Base-by-base conservation (phyloP, 2,113 vertebrate species). In the Myiagra hebetior region DNA sequence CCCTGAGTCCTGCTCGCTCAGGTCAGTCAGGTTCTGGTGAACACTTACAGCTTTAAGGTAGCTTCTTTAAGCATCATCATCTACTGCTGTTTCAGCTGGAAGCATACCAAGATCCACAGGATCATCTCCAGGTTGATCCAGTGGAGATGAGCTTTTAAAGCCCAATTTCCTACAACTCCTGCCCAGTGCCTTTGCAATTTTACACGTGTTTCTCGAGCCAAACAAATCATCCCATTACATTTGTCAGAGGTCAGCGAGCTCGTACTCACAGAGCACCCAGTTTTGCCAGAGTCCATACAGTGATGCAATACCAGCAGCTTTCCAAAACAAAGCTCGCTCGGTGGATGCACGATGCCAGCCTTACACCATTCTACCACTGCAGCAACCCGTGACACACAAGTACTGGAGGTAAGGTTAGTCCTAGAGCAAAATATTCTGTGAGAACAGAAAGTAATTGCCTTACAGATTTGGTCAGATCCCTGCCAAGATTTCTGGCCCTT, bases 371-470 rank as follows among this genome's bases (percentile, higher is more conserved):
- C 37, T 57, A 15, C 53, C 42, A 10, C 42, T 37, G 26, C 22
- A 81, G 52, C 50, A 62, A 89, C 17, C 12, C 0, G 1, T 18
- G 42, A 72, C 0, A 0, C 42, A 49, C 85, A 62, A 77, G n/a
- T 17, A 33, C 20, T 82, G 42, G 47, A 59, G 47, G 49, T 42
- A 31, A 85, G 28, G n/a, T 75, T 67, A 41, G 23, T 59, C 64
- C 57, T 50, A 41, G 42, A 50, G 52, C 31, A 91, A 79, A 55
- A 76, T 37, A 47, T 4, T 62, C 31, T 33, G 17, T 19, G 20
- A 72, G 42, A 85, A 75, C 16, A 49, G 37, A 18, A 79, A 82
- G 50, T 12, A 78, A 47, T n/a, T 60, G 20, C 30, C 19, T 59
- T 23, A 33, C 4, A n/a, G 56, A 67, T 37, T 27, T 46, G 13